Evolutionary conservation across 2,113 vertebrate genomes (phyloP).

Genomic region (Mungos mungo): DNA sequence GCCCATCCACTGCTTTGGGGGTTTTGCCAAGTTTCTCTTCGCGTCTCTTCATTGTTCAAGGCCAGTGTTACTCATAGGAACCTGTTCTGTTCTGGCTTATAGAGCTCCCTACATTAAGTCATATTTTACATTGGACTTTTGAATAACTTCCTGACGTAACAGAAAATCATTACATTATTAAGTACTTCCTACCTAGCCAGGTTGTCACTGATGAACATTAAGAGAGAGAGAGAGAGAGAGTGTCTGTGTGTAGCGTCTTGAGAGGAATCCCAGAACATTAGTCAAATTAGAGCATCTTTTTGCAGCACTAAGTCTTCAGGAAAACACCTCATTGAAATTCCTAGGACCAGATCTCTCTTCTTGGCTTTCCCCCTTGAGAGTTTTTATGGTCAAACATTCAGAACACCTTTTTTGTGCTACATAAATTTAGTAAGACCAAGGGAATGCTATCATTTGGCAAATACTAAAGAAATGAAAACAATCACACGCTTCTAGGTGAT

Average conservation of each 20-base stretch:
- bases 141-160: neutral
- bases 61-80: neutral
- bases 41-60: neutral
- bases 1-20: neutral
- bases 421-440: conserved; percentile 12
- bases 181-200: neutral
- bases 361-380: neutral
- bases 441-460: neutral
- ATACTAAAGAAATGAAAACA: neutral
- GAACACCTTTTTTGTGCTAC: neutral
- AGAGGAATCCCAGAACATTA: neutral
- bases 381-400: neutral
- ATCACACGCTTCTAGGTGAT: neutral
- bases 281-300: neutral
- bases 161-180: neutral
- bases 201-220: neutral
- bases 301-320: neutral
- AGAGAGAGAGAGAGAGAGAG: neutral
- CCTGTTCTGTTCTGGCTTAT: neutral
- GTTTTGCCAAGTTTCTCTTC: neutral
- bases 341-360: neutral
- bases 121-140: neutral
- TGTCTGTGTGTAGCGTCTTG: neutral
- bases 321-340: neutral
- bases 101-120: neutral